Base-by-base conservation (phyloP, 2,797 vertebrate species). In the Eurystomus glaucurus region DNA sequence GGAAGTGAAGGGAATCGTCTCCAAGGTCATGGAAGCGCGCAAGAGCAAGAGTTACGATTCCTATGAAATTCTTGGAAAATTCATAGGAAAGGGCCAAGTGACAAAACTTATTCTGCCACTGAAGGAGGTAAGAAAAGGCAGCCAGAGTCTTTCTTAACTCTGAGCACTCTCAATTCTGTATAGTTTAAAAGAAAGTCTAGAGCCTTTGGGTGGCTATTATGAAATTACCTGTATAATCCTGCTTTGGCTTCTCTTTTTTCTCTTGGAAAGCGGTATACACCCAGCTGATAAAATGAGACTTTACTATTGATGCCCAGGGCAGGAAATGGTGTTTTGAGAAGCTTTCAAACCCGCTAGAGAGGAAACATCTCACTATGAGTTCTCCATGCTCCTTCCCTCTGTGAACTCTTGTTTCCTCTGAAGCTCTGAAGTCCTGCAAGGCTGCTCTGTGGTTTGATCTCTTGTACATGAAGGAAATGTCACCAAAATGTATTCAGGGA, bases 11-110 rank as follows among this genome's bases (percentile, higher is more conserved):
- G 99, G 99, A 50, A 99, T 99, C 18, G 98, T 99, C 69, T 99
- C 99, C 82, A 99, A 99, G 97, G 97, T 99, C 91, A 99, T 99
- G 99, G 99, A 99, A 97, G 99, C 99, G 0, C 99, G 99, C 48
- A 99, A 99, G 98, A 99, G 98, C 98, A 99, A 99, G 97, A 99
- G 99, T 96, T 99, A 99, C 0, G 99, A 99, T 94, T 99, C 99
- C 3, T 99, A 99, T 3, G 99, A 99, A 98, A 98, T 99, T 86
- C 98, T 99, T 90, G 99, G 98, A 12, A 98, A 98, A 88, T 99
- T 99, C 95, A 98, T 99, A 84, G 99, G 99, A 95, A 99, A 98
- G 91, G 98, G 99, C 50, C 98, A 99, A 48, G 97, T 99, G 93
- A 98, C 98, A 1, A 99, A 99, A 82, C 98, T 99, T 60, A 99